A percentile compares a stretch with the other conserved stretches of the same genome.
Conservation (phyloP, 1,140 invertebrate species). For the Scaptodrosophila lebanonensis region DNA sequence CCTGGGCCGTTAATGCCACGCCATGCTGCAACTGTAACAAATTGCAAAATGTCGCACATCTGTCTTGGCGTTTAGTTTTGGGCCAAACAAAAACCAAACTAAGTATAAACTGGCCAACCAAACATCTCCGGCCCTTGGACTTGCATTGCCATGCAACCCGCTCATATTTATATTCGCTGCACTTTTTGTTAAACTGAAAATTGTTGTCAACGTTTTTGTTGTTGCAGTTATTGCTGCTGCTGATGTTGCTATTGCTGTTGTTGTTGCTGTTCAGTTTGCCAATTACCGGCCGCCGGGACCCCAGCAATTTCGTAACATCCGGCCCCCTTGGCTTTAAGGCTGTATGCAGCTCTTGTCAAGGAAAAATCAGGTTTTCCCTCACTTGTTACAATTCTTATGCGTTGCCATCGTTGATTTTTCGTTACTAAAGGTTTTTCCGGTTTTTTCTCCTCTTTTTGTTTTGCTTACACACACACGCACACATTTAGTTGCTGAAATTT, state of each 20-base stretch:
- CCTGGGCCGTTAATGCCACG: slow-evolving; percentile 63
- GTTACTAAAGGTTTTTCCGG: slow-evolving; percentile 40
- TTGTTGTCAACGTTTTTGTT: slow-evolving; percentile 41
- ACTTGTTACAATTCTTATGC: slow-evolving; percentile 43
- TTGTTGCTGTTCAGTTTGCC: slow-evolving; percentile 59
- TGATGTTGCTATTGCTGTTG: slow-evolving; percentile 14
- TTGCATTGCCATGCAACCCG: no score
- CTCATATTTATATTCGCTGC: slow-evolving; percentile 62
- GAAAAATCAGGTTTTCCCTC: slow-evolving; percentile 62
- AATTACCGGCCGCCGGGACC: slow-evolving; percentile 65
- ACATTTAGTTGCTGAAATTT: slow-evolving; percentile 7
- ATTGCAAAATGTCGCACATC: slow-evolving; percentile 73
- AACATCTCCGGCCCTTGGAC: slow-evolving; percentile 30
- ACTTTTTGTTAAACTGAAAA: slow-evolving; percentile 40
- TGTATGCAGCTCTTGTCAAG: slow-evolving; percentile 47
- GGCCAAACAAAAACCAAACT: slow-evolving; percentile 43
- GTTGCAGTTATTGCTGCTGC: slow-evolving; percentile 24
- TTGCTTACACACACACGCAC: background rate
- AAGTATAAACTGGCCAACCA: slow-evolving; percentile 19
- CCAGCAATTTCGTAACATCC: slow-evolving; percentile 74
- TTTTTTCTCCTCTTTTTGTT: slow-evolving; percentile 34
- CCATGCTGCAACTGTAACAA: slow-evolving; percentile 73
- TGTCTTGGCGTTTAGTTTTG: slow-evolving; percentile 63
- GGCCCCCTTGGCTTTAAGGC: slow-evolving; percentile 64
- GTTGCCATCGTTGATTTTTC: slow-evolving; percentile 47